These are phyloP conservation scores for Sceloporus undulatus DNA, from an alignment of 2,113 vertebrate species.

Conservation along the genomic window DNA sequence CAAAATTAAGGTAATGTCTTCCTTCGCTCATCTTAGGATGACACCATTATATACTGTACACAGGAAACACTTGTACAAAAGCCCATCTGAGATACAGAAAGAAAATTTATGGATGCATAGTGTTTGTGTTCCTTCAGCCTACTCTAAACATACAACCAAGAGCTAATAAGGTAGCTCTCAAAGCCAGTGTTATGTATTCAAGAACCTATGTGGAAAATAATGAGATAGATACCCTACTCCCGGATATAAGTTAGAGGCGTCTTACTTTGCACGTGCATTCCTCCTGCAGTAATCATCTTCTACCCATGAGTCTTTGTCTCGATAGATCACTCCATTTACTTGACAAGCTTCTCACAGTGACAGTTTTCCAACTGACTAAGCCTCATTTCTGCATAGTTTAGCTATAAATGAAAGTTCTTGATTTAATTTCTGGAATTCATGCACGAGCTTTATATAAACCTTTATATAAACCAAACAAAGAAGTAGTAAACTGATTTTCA, in stretches of 20 bases:
- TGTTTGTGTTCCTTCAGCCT: not conserved
- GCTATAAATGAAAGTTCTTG: slow-evolving; percentile 78
- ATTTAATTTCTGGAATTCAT: slow-evolving; percentile 65
- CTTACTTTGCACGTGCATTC: slow-evolving; percentile 93
- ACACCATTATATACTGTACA: slow-evolving; percentile 43
- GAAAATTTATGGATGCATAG: slow-evolving; percentile 43
- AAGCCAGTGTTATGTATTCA: slow-evolving; percentile 28
- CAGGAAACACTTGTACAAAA: not conserved
- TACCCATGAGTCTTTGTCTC: slow-evolving; percentile 93
- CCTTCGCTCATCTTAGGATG: slow-evolving; percentile 15
- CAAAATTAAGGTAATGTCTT: slow-evolving; percentile 62
- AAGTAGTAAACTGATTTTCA: slow-evolving; percentile 34
- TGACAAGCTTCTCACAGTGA: slow-evolving; percentile 95
- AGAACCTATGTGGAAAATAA: slow-evolving; percentile 25
- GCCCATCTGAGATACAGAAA: slow-evolving; percentile 34
- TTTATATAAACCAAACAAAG: slow-evolving; percentile 51
- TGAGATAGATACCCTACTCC: not conserved
- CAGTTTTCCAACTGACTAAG: slow-evolving; percentile 95
- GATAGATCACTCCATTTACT: slow-evolving; percentile 86
- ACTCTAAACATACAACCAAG: not conserved
- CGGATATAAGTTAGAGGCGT: slow-evolving; percentile 23
- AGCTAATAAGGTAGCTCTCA: slow-evolving; percentile 16
- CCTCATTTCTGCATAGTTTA: slow-evolving; percentile 95
- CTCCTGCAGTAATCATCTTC: slow-evolving; percentile 95
- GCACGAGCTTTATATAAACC: slow-evolving; percentile 44